Evolutionary conservation across 2,888 invertebrate genomes (phyloP), one percentile per base, ranked within the genome.

Genomic region (Onchidella celtica): DNA sequence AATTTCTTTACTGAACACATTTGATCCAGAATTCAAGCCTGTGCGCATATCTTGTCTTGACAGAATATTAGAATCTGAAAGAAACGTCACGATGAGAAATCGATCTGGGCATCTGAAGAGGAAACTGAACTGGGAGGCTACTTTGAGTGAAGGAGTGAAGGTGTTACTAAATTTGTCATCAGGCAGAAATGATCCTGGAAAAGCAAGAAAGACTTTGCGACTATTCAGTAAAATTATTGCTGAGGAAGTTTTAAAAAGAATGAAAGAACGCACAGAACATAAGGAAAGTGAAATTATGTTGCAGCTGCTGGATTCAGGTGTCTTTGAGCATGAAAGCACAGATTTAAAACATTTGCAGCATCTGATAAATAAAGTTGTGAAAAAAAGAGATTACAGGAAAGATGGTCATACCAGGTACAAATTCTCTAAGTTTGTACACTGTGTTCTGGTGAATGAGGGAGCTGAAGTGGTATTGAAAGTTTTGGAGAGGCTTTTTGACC

Each of bases 21-120:
- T 82, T 84, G 90, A 90, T 57, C 65, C 85, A 6, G 84, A 86
- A n/a, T 88, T 87, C 82, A 84, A 84, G 36, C 69, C 85, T 2
- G 70, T 90, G 11, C 88, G 86, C 2, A 74, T 86, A 3, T 85
- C 87, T 36, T 87, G 87, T n/a, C 88, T 90, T 83, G 88, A 90
- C 66, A 57, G 76, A 11, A 72, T 90, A 27, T 36, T 73, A 61
- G 34, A 32, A 6, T n/a, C 66, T n/a, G 14, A 68, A 24, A 29
- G 3, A 36, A 24, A 38, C 1, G 59, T 14, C 17, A 1, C 3
- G 14, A 9, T 27, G 0, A 3, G 17, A n/a, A 24, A 24, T 27
- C 24, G 32, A 24, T n/a, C n/a, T n/a, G 14, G 34, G 11, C 29
- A 27, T 32, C 83, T 72, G n/a, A 66, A n/a, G 68, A 79, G 83